Percentiles rank a stretch among this genome's conserved stretches.
Conservation (phyloP, 2,113 vertebrate genomes). For the Zingel zingel region DNA sequence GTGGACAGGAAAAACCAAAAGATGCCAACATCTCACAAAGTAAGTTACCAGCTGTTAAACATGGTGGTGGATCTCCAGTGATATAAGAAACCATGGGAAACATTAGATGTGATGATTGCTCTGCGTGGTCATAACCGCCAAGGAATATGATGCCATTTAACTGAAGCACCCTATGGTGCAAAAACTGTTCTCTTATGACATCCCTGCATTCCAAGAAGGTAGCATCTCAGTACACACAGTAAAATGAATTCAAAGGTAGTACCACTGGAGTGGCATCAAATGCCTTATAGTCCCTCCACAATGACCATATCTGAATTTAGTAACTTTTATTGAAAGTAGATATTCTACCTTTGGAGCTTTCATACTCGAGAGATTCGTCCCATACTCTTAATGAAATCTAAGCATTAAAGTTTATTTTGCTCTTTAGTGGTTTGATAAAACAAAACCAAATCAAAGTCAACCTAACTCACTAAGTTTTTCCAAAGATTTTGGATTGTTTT, state of each 20-base stretch:
- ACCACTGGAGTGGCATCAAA: slow-evolving; percentile 6
- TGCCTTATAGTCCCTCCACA: not conserved
- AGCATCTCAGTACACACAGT: not conserved
- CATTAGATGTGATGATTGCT: slow-evolving; percentile 58
- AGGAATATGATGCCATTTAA: slow-evolving; percentile 64
- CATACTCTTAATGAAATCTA: not conserved
- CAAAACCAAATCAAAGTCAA: not conserved
- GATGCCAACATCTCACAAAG: slow-evolving; percentile 30
- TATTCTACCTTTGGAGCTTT: not conserved
- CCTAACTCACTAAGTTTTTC: not conserved
- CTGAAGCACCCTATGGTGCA: slow-evolving; percentile 47
- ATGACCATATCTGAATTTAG: not conserved
- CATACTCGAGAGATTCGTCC: not conserved
- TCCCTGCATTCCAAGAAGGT: slow-evolving; percentile 7
- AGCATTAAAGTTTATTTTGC: not conserved
- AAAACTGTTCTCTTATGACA: slow-evolving; percentile 19
- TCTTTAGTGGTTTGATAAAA: not conserved
- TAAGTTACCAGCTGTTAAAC: slow-evolving; percentile 51
- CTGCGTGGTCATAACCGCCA: slow-evolving; percentile 51
- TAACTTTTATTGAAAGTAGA: slow-evolving; percentile 7
- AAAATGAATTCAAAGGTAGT: slow-evolving; percentile 33
- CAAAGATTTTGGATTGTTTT: not conserved
- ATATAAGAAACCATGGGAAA: slow-evolving; percentile 58
- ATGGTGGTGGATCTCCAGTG: slow-evolving; percentile 34
- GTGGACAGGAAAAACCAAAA: slow-evolving; percentile 4